These are phyloP conservation scores for Chrysotoxum bicinctum DNA, from an alignment of 2,888 invertebrate species.

Conservation along the genomic window DNA sequence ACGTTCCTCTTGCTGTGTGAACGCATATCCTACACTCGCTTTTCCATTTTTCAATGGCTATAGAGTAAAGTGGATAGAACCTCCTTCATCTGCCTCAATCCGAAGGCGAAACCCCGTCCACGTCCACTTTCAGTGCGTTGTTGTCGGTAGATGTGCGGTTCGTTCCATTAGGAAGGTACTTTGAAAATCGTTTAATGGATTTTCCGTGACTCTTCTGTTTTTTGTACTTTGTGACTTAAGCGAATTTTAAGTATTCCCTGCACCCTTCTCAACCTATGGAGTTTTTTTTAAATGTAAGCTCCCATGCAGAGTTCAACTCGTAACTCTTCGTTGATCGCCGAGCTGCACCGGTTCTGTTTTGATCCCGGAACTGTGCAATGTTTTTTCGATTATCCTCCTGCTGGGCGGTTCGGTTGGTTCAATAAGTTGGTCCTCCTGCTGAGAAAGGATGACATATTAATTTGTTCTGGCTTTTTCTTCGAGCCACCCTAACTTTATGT, in stretches of 20 bases:
- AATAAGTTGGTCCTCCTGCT: constrained; percentile 57
- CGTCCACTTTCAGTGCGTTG: constrained; percentile 18
- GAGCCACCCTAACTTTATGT: constrained; percentile 9
- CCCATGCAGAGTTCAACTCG: constrained; percentile 38
- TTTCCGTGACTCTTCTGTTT: constrained; percentile 70
- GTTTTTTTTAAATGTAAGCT: constrained; percentile 5
- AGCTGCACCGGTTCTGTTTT: constrained; percentile 16
- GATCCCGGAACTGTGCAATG: constrained; percentile 68
- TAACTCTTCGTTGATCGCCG: constrained; percentile 1
- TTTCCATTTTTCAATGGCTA: constrained; percentile 30
- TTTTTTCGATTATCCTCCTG: constrained; percentile 59
- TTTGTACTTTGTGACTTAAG: constrained; percentile 72
- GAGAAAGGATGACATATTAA: constrained; percentile 69
- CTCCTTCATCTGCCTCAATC: constrained; percentile 6
- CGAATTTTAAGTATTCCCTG: constrained; percentile 68
- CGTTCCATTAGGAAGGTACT: constrained; percentile 71
- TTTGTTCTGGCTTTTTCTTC: constrained; percentile 56
- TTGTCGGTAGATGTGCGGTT: constrained; percentile 24
- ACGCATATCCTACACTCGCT: constrained; percentile 50
- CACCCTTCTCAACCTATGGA: constrained; percentile 1
- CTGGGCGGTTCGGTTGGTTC: constrained; percentile 55
- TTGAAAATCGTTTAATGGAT: constrained; percentile 72
- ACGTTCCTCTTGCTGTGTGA: constrained; percentile 43
- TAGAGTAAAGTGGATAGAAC: constrained; percentile 62
- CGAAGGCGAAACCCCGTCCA: not conserved